Evolutionary conservation across 2,797 vertebrate genomes (phyloP), one percentile per base, ranked within the genome.

Genomic region (Menidia menidia): DNA sequence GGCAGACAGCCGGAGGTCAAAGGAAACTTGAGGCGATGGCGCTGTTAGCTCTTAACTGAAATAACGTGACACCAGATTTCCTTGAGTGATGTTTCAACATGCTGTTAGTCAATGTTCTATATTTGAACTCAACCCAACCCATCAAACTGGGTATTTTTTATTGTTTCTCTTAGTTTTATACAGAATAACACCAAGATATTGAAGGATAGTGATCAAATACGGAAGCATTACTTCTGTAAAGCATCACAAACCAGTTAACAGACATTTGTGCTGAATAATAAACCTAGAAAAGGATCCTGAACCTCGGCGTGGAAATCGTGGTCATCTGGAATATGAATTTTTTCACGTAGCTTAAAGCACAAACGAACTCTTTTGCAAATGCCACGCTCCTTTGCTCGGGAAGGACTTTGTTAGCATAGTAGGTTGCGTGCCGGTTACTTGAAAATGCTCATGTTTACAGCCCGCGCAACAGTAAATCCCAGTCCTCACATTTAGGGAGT

Each of bases 1-100:
- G 41, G 81, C 0, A 65, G 78, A 80, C 83, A 58, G 73, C 70
- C 81, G 9, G 75, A 84, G 84, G 87, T 88, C 85, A 85, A 58
- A 84, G 69, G 68, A 54, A 75, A 54, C 33, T n/a, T 18, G 41
- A 75, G 74, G 80, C 65, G 78, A 78, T 42, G 52, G 60, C 54
- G 44, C 45, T 72, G 14, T 19, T 25, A 60, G 61, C 3, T 56
- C 75, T 1, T 70, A 45, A 14, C 11, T 41, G 47, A 59, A 58
- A 52, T 30, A 15, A 18, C 58, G 50, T 13, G 31, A 19, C 5
- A 43, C 42, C 18, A 19, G 39, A 52, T 62, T 68, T 68, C 18
- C 45, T n/a, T 10, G 30, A 15, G 0, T 19, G 52, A 42, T 32
- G 44, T 53, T 39, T 47, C 42, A 59, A 16, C 48, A 33, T 44